phyloP scores from a whole-genome alignment of 2,888 invertebrate species.

The Plebejus anna region DNA sequence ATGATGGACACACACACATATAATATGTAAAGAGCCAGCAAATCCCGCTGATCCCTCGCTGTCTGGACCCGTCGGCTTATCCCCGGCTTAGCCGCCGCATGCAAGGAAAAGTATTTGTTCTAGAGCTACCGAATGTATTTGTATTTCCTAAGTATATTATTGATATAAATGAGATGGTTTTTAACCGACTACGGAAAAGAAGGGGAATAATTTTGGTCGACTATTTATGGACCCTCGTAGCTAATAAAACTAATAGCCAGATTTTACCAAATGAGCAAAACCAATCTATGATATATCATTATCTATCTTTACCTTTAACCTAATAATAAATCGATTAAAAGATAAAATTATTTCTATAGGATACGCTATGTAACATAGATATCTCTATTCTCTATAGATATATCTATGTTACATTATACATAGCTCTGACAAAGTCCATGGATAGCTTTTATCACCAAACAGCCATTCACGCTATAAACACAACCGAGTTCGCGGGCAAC shows the following conservation, averaged over 20 bases:
- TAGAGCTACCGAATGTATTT: constrained; percentile 5
- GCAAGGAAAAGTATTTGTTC: constrained; percentile 20
- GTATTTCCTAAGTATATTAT: neutral
- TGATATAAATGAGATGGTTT: neutral
- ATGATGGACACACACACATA: neutral
- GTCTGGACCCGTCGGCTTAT: constrained; percentile 45
- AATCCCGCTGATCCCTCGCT: constrained; percentile 39
- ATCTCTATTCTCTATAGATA: no score
- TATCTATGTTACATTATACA: no score
- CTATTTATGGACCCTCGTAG: no score
- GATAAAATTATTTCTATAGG: no score
- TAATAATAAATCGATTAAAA: no score
- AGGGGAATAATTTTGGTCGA: neutral
- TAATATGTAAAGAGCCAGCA: constrained; percentile 15
- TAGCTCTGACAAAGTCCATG: no score
- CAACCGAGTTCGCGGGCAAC: neutral
- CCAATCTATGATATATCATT: no score
- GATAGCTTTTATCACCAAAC: no score
- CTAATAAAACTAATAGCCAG: no score
- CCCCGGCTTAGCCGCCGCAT: constrained; percentile 14
- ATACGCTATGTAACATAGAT: no score
- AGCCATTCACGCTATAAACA: neutral
- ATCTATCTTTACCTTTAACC: no score
- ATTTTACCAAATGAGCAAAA: no score
- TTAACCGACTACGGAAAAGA: neutral